phyloP scores from a whole-genome alignment of 2,888 invertebrate species.

The Amphipyra berbera region DNA sequence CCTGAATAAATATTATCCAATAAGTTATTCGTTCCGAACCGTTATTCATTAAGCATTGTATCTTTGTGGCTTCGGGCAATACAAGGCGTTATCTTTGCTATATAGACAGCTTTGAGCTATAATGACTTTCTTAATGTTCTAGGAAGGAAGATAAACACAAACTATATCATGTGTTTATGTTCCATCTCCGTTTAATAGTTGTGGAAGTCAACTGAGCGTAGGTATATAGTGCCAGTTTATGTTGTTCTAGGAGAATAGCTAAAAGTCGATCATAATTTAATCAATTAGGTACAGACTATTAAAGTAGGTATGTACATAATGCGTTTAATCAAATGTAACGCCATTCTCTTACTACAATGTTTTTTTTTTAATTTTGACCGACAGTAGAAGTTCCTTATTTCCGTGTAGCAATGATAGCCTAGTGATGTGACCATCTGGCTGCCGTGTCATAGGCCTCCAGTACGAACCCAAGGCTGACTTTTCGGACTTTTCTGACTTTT shows the following conservation, averaged over 20 bases:
- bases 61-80: conserved; percentile 19
- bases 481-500: no score
- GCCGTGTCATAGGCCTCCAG: no score
- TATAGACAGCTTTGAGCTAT: conserved; percentile 29
- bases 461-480: no score
- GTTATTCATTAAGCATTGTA: conserved; percentile 32
- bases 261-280: no score
- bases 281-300: no score
- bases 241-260: not conserved
- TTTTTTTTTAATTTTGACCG: no score
- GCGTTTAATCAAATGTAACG: no score
- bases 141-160: conserved; percentile 29
- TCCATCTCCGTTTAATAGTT: conserved; percentile 19
- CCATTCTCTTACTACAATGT: no score
- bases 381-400: no score
- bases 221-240: not conserved
- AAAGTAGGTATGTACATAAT: no score
- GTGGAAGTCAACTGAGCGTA: not conserved
- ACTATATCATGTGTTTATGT: conserved; percentile 26
- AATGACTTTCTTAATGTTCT: conserved; percentile 48
- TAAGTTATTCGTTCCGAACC: conserved; percentile 22
- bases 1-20: conserved; percentile 33
- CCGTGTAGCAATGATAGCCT: no score
- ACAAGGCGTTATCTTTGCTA: conserved; percentile 31
- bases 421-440: no score